Percentiles rank a stretch among this genome's conserved stretches.
phyloP scores from a whole-genome alignment of 2,113 vertebrate genomes.

The Erythrolamprus reginae region DNA sequence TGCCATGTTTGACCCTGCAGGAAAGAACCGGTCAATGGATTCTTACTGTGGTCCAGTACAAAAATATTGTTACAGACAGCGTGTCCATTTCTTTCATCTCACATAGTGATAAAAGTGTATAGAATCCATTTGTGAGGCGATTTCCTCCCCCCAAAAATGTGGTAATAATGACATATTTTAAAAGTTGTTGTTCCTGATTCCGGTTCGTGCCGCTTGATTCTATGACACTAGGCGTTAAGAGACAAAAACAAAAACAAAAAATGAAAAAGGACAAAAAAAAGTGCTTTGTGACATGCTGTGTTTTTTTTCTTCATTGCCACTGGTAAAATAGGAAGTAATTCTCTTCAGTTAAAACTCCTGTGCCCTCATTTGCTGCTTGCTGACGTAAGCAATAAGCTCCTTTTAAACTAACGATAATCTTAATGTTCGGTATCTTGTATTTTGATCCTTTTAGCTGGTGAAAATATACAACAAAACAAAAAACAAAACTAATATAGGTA shows the following conservation, averaged over 20 bases:
- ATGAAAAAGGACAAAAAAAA: conserved; percentile 63
- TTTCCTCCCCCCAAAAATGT: conserved; percentile 47
- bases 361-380: conserved; percentile 84
- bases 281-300: conserved; percentile 78
- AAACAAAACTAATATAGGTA: conserved; percentile 58
- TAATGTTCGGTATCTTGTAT: conserved; percentile 82
- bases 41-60: conserved; percentile 66
- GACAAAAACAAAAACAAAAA: conserved; percentile 57
- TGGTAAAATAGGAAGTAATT: conserved; percentile 76
- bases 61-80: conserved; percentile 61
- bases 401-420: conserved; percentile 65
- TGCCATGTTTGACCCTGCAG: conserved; percentile 59
- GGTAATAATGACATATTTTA: conserved; percentile 58
- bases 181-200: conserved; percentile 73
- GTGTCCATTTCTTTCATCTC: conserved; percentile 66
- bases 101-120: conserved; percentile 63
- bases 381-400: conserved; percentile 95
- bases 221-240: conserved; percentile 66
- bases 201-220: conserved; percentile 68
- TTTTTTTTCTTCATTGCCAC: conserved; percentile 69
- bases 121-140: conserved; percentile 74
- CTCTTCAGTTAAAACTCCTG: conserved; percentile 76
- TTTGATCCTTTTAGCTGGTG: conserved; percentile 85
- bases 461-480: conserved; percentile 70
- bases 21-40: conserved; percentile 57